Evolutionary conservation across 2,797 vertebrate species (phyloP).

Genomic region (Microchirus variegatus): DNA sequence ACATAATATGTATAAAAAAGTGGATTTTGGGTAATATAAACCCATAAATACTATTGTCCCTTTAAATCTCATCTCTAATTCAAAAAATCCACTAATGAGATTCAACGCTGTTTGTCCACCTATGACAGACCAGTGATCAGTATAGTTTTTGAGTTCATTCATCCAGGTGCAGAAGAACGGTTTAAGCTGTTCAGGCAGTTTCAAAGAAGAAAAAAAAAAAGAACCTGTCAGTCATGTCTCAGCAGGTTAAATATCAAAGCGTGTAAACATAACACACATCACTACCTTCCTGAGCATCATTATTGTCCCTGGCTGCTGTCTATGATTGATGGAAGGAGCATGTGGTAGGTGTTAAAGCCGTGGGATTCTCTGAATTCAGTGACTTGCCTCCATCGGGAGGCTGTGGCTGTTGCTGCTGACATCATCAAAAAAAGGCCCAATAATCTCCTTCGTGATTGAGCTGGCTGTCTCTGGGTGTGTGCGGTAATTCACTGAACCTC

Average conservation of each 20-base stretch:
- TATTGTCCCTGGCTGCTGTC: slow-evolving; percentile 16
- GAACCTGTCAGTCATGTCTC: slow-evolving; percentile 34
- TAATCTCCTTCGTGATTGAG: slow-evolving; percentile 73
- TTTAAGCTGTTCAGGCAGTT: slow-evolving; percentile 11
- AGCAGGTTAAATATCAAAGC: slow-evolving; percentile 34
- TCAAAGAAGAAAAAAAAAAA: slow-evolving; percentile 13
- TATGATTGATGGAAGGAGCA: slow-evolving; percentile 37
- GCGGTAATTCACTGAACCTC: slow-evolving; percentile 67
- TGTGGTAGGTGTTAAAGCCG: slow-evolving; percentile 45
- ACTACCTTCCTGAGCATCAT: slow-evolving; percentile 17
- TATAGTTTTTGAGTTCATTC: not conserved
- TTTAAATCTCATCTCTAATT: not conserved
- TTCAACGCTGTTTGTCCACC: not conserved
- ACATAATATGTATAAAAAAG: too few relatives aligned
- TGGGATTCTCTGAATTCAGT: slow-evolving; percentile 38
- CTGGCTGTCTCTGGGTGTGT: slow-evolving; percentile 70
- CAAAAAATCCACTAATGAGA: not conserved
- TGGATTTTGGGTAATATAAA: too few relatives aligned
- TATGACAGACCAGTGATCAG: not conserved
- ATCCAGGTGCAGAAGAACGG: not conserved
- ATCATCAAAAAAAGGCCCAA: slow-evolving; percentile 63
- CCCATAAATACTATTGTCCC: too few relatives aligned
- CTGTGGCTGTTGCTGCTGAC: slow-evolving; percentile 68
- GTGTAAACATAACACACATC: slow-evolving; percentile 7
- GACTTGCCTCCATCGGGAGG: slow-evolving; percentile 36